Percentiles rank a stretch among this genome's conserved stretches.
These are phyloP conservation scores for Oxycera nigricornis DNA, from an alignment of 2,888 invertebrate species.

Conservation along the genomic window DNA sequence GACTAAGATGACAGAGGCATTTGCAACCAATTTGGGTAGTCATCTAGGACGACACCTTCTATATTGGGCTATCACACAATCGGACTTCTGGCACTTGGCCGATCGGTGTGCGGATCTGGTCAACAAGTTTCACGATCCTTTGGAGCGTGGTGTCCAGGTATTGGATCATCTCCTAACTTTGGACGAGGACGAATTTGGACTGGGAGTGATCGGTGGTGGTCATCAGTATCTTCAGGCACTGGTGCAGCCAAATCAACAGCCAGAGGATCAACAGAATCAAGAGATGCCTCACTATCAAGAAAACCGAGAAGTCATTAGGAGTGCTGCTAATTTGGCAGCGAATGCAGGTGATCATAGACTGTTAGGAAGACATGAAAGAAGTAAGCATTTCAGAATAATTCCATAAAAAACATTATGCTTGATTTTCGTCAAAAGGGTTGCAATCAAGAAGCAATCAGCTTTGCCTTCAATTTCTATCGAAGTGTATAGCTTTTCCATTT, in stretches of 20 bases:
- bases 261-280: constrained; percentile 18
- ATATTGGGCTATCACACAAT: constrained; percentile 71
- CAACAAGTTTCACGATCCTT: constrained; percentile 61
- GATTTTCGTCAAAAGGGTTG: too few species aligned
- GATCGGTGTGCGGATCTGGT: constrained; percentile 68
- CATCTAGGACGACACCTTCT: constrained; percentile 66
- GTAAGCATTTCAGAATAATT: constrained; percentile 30
- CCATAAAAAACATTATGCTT: too few species aligned
- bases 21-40: constrained; percentile 60
- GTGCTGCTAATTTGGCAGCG: too few species aligned
- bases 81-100: constrained; percentile 68
- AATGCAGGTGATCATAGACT: neutral
- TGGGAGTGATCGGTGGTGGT: constrained; percentile 57
- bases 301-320: constrained; percentile 52
- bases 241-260: constrained; percentile 49
- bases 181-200: constrained; percentile 61
- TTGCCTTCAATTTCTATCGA: too few species aligned
- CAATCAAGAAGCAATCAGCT: too few species aligned
- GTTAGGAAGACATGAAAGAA: neutral
- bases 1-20: constrained; percentile 60
- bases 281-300: constrained; percentile 43
- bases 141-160: constrained; percentile 64
- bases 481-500: too few species aligned
- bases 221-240: constrained; percentile 59
- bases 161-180: constrained; percentile 73